Evolutionary conservation across 2,888 invertebrate species (phyloP).

Genomic region (Drosophila neonasuta): DNA sequence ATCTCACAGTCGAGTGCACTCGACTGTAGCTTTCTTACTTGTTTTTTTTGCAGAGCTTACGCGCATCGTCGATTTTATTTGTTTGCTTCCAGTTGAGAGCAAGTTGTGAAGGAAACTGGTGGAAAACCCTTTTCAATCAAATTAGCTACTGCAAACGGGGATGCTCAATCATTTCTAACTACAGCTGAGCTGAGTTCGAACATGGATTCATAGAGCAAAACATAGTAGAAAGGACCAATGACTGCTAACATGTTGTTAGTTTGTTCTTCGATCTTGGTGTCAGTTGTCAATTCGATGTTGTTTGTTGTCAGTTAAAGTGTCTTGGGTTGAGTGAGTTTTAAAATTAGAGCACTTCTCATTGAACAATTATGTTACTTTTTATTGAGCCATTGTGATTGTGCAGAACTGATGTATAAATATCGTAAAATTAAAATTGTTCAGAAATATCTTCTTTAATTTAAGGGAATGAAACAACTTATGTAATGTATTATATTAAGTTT

Average conservation of each 20-base stretch:
- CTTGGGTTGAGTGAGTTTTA: neutral
- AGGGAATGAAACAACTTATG: too few species aligned
- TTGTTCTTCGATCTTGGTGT: neutral
- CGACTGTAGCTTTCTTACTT: too few species aligned
- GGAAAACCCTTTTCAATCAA: slow-evolving; percentile 71
- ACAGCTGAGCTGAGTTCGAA: slow-evolving; percentile 25
- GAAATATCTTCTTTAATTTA: too few species aligned
- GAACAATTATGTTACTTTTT: neutral
- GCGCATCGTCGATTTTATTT: slow-evolving; percentile 63
- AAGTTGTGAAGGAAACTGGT: slow-evolving; percentile 5
- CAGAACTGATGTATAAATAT: too few species aligned
- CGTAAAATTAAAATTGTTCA: too few species aligned
- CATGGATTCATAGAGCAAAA: neutral
- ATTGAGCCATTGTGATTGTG: neutral
- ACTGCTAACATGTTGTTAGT: slow-evolving; percentile 1
- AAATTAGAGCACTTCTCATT: slow-evolving; percentile 3
- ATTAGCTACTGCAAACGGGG: slow-evolving; percentile 49
- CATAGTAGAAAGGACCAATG: neutral
- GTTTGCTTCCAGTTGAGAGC: slow-evolving; percentile 36
- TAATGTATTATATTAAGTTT: too few species aligned
- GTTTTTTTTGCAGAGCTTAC: slow-evolving; percentile 25
- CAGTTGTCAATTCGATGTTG: slow-evolving; percentile 5
- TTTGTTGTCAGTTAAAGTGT: neutral
- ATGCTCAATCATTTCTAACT: slow-evolving; percentile 58
- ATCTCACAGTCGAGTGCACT: too few species aligned